Conservation (phyloP, 2,888 invertebrate species). For the Keiferia lycopersicella region DNA sequence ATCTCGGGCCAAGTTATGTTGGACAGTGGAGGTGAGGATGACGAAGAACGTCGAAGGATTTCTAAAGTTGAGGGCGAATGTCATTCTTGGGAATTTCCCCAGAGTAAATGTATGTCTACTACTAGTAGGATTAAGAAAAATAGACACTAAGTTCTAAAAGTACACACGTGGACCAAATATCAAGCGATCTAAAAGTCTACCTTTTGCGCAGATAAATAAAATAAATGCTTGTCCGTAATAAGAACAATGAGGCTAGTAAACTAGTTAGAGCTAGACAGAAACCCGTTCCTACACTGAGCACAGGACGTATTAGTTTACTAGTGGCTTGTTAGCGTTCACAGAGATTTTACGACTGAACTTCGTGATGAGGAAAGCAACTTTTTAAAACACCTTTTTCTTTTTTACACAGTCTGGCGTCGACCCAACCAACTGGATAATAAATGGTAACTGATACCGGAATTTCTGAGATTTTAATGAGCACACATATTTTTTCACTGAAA, state of each 20-base stretch:
- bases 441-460: constrained; percentile 5
- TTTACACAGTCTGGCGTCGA: background rate
- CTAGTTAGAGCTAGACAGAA: constrained; percentile 1
- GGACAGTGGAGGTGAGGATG: background rate
- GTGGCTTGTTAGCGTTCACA: background rate
- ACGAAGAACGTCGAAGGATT: too few relatives aligned
- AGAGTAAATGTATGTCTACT: too few relatives aligned
- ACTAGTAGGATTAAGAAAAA: too few relatives aligned
- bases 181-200: background rate
- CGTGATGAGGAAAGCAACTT: background rate
- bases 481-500: constrained; percentile 9
- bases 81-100: too few relatives aligned
- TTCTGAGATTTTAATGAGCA: constrained; percentile 1
- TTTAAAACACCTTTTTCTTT: constrained; percentile 8
- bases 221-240: background rate
- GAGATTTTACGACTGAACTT: background rate
- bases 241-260: constrained; percentile 3
- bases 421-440: constrained; percentile 10
- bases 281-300: background rate
- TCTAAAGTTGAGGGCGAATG: too few relatives aligned
- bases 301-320: constrained; percentile 1
- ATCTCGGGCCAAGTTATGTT: background rate
- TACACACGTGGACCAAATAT: background rate
- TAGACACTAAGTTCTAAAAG: too few relatives aligned
- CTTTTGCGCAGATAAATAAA: too few relatives aligned